Conservation (phyloP, 2,797 vertebrate species). For the Adelosebastes latens region DNA sequence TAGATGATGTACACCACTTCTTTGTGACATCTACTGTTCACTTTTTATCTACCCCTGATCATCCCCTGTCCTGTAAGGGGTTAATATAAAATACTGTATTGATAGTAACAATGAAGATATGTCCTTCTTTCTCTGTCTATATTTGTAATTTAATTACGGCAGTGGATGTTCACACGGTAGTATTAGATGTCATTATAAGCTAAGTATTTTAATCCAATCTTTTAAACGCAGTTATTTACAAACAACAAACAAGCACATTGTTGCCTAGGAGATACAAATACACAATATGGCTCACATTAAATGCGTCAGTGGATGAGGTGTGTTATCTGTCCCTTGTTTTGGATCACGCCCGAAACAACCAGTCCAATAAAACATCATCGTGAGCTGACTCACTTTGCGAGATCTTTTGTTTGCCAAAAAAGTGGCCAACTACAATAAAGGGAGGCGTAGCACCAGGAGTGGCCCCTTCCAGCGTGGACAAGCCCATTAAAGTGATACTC, state of each 20-base stretch:
- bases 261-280: neutral
- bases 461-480: neutral
- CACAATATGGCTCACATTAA: neutral
- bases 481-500: constrained; percentile 9
- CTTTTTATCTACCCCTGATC: no score
- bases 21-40: no score
- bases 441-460: constrained; percentile 11
- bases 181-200: neutral
- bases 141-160: neutral
- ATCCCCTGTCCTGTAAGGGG: no score
- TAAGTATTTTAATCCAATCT: neutral
- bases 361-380: neutral
- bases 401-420: neutral
- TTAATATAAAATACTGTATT: neutral
- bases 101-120: neutral
- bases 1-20: no score
- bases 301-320: constrained; percentile 2
- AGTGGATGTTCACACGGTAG: neutral
- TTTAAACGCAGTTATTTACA: neutral
- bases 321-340: constrained; percentile 12
- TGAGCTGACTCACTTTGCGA: constrained; percentile 31
- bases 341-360: neutral
- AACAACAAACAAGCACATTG: neutral
- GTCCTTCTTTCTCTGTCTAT: neutral
- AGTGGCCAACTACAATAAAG: constrained; percentile 21